Base-by-base conservation (phyloP, 2,888 invertebrate species). In the Epirrhoe tristata region DNA sequence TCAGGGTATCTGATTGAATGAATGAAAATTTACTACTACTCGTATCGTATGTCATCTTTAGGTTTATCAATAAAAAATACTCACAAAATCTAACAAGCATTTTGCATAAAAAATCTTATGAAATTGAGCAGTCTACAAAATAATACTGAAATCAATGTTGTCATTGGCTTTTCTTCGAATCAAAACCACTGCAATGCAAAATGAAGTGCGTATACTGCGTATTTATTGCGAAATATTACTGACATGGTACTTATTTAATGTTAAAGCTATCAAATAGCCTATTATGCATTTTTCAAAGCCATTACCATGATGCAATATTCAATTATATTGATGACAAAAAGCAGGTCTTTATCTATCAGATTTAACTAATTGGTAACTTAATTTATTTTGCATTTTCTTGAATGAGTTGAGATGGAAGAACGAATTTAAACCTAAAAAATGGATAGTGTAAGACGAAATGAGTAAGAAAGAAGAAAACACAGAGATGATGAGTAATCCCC, bases 221-320 rank as follows among this genome's bases (percentile, higher is more conserved):
- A 46, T 8, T 24, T 32, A 53, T 61, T 61, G 12, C 48, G 46
- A 54, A 54, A 61, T 46, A 12, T 16, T 51, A 43, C 39, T 12
- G 4, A 43, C 39, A 43, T 43, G 39, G 10, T 12, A 43, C 39
- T 43, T 43, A n/a, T n/a, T 39, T 17, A 48, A 24, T 39, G 51
- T 52, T 53, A 7, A 46, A 14, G 46, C 34, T 46, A 54, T 61
- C 60, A 54, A 54, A 54, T 54, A n/a, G 17, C 54, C 46, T 16
- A 54, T 60, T 16, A n/a, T 34, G 10, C 43, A 52, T 53, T 46
- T 61, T 48, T 48, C 54, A 48, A 58, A 32, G 39, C 39, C 31
- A 39, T 39, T 39, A 39, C 39, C 39, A 39, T 39, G 59, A 14
- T 24, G 39, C 12, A 43, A 43, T 56, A 55, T 55, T 55, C 55